Percentiles rank a stretch among this genome's conserved stretches.
Evolutionary conservation across 2,888 invertebrate genomes (phyloP).

Genomic region (Malthinus seriepunctatus): DNA sequence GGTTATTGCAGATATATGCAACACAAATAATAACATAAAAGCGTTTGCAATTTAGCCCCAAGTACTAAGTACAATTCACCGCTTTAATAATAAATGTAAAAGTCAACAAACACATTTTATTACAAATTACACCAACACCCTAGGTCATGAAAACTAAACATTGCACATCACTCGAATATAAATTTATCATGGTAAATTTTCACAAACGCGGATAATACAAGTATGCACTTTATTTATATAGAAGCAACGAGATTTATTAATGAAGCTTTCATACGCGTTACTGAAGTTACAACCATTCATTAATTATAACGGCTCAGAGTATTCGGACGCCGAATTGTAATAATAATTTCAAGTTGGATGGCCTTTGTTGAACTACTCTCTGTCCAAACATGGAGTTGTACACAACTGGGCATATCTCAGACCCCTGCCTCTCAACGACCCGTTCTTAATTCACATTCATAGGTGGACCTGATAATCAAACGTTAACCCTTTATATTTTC

Average conservation of each 20-base stretch:
- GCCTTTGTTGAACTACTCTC: conserved; percentile 37
- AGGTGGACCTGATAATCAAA: conserved; percentile 34
- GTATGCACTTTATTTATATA: conserved; percentile 14
- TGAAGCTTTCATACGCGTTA: conserved; percentile 26
- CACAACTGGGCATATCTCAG: conserved; percentile 33
- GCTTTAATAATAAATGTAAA: conserved; percentile 13
- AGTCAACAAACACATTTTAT: conserved; percentile 15
- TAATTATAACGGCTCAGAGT: conserved; percentile 30
- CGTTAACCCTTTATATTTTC: conserved; percentile 32
- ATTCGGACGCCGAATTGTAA: conserved; percentile 27
- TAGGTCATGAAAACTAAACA: conserved; percentile 20
- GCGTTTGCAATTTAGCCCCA: background rate
- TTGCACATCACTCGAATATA: conserved; percentile 21
- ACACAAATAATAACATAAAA: conserved; percentile 1
- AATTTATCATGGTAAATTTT: conserved; percentile 20
- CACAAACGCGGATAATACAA: conserved; percentile 19
- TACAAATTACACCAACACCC: conserved; percentile 19
- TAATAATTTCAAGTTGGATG: conserved; percentile 35
- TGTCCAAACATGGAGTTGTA: conserved; percentile 34
- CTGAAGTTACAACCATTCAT: conserved; percentile 23
- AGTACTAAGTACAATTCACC: conserved; percentile 3
- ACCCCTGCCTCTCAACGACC: conserved; percentile 36
- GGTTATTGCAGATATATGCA: no score
- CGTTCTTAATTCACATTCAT: conserved; percentile 36
- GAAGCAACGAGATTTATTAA: conserved; percentile 30